phyloP scores from a whole-genome alignment of 1,140 invertebrate genomes.

The Pemphigus obesinymphae region DNA sequence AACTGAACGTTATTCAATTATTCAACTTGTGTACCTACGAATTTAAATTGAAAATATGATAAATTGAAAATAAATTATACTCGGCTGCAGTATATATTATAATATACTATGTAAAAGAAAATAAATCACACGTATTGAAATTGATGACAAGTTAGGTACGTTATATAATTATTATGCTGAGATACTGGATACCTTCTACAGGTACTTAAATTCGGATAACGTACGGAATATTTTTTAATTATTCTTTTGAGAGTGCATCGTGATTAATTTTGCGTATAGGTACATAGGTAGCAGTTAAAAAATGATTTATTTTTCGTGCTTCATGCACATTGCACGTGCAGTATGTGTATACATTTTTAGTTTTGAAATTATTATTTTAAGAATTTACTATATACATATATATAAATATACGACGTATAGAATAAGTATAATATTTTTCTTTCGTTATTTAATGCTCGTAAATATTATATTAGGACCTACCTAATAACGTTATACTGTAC shows the following conservation, averaged over 20 bases:
- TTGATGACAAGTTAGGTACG: background rate
- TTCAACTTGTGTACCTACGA: background rate
- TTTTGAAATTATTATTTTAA: background rate
- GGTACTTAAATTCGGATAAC: background rate
- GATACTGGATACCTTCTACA: too few species aligned
- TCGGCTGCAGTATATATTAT: background rate
- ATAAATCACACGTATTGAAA: background rate
- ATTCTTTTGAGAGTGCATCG: background rate
- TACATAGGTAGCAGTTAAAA: background rate
- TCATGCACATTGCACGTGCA: background rate
- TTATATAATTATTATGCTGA: too few species aligned
- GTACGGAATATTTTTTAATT: background rate
- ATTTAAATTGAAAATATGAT: background rate
- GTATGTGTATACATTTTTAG: background rate
- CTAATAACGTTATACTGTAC: too few species aligned
- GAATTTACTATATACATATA: too few species aligned
- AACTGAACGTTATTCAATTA: background rate
- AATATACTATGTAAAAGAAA: background rate
- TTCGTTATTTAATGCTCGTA: too few species aligned
- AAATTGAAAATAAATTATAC: constrained; percentile 15
- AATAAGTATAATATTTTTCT: too few species aligned
- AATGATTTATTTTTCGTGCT: background rate
- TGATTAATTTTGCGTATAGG: background rate
- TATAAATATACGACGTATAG: too few species aligned
- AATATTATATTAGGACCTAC: too few species aligned